Evolutionary conservation across 1,140 invertebrate genomes (phyloP), one percentile per base, ranked within the genome.

Genomic region (Meteorus sp.): DNA sequence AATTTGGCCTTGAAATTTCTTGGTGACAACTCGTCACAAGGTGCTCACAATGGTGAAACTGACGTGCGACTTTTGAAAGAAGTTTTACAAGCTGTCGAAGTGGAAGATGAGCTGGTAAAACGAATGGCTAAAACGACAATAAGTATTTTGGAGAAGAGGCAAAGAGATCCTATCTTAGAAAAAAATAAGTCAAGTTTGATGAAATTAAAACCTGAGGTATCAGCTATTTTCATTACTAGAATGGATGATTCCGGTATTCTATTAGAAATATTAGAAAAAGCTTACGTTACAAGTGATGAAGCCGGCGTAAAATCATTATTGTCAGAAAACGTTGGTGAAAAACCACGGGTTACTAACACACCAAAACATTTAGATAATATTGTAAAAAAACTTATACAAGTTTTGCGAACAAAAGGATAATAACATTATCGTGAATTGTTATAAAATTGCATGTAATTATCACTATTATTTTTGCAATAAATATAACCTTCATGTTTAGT

Each of bases 281-380:
- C 57, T 29, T 59, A 15, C 11, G 17, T 7, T 13, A 53, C 15
- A 7, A n/a, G 11, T n/a, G 50, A 48, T 8, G 35, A 37, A 37
- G 35, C 11, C 11, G 35, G 35, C 3, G 35, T 37, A 2, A 37
- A 37, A 6, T 37, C 35, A 37, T 37, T 37, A 37, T 37, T 37
- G 35, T 37, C 35, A 37, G 35, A 37, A 11, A 37, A 37, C 17
- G n/a, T n/a, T n/a, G 35, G 35, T 37, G 4, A 37, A 37, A 37
- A 37, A 6, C 35, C 0, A 37, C 11, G 35, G 5, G 35, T 37
- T 6, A 37, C 5, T 37, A 37, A 37, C 11, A 37, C 35, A 8
- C 11, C 35, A 37, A 37, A 37, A 37, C 35, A 37, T 6, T 6
- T 5, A 37, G 67, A 68, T 67, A 68, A 68, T 62, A 61, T 60